These are phyloP conservation scores for Toxotes lorentzi DNA, from an alignment of 2,797 vertebrate species.

Conservation along the genomic window DNA sequence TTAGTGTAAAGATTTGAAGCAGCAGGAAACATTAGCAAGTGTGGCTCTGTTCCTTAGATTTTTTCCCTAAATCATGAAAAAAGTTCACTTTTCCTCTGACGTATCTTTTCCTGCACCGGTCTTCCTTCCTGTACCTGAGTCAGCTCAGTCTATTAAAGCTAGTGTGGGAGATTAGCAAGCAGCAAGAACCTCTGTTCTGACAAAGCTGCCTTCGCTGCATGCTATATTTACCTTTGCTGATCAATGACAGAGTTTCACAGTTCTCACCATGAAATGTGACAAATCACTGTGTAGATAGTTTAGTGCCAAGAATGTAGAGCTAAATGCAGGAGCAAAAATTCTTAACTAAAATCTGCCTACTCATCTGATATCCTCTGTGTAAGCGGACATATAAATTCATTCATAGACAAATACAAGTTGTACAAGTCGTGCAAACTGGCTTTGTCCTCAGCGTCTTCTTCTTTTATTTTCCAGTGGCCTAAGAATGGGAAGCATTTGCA, in stretches of 20 bases:
- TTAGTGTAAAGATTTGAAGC: neutral
- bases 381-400: too few species aligned
- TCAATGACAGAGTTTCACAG: slow-evolving; percentile 4
- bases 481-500: too few species aligned
- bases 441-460: too few species aligned
- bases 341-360: too few species aligned
- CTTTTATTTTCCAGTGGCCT: too few species aligned
- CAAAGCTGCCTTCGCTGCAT: slow-evolving; percentile 6
- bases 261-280: slow-evolving; percentile 2
- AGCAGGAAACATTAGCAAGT: neutral
- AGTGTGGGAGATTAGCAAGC: neutral
- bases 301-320: neutral
- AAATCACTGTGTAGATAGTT: neutral
- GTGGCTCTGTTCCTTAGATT: neutral
- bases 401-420: too few species aligned
- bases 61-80: neutral
- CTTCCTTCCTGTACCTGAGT: neutral
- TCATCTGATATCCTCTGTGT: too few species aligned
- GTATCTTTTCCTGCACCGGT: neutral
- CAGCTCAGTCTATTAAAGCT: slow-evolving; percentile 4
- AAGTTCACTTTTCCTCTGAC: neutral
- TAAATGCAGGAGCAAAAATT: too few species aligned
- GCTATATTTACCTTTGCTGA: slow-evolving; percentile 11
- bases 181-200: neutral
- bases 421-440: too few species aligned